phyloP scores from a whole-genome alignment of 1,140 invertebrate species.

The Heliothis virescens region DNA sequence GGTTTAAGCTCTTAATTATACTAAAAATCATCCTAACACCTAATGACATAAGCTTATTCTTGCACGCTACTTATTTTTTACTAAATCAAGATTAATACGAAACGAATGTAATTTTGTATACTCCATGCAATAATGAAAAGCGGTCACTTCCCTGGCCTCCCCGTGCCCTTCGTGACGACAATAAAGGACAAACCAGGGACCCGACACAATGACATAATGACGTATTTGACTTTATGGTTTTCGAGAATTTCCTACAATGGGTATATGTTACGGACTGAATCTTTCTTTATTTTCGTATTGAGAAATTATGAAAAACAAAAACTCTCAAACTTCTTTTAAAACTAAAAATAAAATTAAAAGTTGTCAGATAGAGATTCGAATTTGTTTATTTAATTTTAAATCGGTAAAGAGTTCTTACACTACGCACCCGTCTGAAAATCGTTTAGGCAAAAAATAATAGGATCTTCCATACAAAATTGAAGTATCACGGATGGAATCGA shows the following conservation, averaged over 20 bases:
- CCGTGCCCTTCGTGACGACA: neutral
- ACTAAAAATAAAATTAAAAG: no score
- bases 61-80: no score
- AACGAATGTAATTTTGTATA: no score
- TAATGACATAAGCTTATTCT: no score
- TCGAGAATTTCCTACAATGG: neutral
- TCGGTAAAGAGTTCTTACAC: slow-evolving; percentile 9
- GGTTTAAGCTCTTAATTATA: no score
- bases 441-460: slow-evolving; percentile 22
- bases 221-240: slow-evolving; percentile 28
- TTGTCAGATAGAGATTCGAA: no score
- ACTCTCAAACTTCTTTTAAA: no score
- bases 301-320: neutral
- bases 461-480: slow-evolving; percentile 32
- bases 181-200: slow-evolving; percentile 18
- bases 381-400: no score
- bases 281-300: slow-evolving; percentile 13
- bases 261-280: neutral
- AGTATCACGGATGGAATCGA: slow-evolving; percentile 17
- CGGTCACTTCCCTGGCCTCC: slow-evolving; percentile 13
- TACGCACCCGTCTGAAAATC: neutral
- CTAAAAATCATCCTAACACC: no score
- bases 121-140: neutral
- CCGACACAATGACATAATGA: slow-evolving; percentile 28
- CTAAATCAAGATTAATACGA: no score